Evolutionary conservation across 2,797 vertebrate species (phyloP).

Genomic region (Sebastes nivosus): DNA sequence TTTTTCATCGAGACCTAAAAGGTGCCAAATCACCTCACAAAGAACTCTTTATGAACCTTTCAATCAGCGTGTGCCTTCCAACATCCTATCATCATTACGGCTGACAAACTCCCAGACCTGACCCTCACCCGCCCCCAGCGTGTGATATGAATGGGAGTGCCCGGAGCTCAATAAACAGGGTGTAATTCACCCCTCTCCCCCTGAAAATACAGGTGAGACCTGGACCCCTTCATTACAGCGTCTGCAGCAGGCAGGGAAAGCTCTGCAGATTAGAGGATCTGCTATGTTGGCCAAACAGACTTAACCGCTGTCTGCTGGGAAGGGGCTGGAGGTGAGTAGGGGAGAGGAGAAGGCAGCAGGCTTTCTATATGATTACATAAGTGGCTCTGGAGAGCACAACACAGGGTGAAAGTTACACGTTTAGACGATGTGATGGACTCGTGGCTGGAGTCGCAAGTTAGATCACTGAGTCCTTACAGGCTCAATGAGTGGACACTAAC

Average conservation of each 20-base stretch:
- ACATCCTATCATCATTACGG: constrained; percentile 19
- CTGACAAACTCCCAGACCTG: constrained; percentile 19
- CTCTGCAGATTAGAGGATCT: constrained; percentile 71
- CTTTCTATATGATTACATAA: constrained; percentile 52
- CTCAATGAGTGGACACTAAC: not conserved
- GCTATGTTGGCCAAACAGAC: constrained; percentile 68
- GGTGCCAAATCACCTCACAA: constrained; percentile 37
- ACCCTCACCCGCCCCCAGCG: constrained; percentile 16
- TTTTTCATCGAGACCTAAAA: not conserved
- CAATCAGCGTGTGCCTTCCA: constrained; percentile 35
- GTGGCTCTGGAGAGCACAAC: constrained; percentile 18
- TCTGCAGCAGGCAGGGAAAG: constrained; percentile 60
- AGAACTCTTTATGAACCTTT: constrained; percentile 49
- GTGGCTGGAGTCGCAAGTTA: not conserved
- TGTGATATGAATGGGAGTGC: constrained; percentile 44
- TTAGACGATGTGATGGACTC: not conserved
- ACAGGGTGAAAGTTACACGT: constrained; percentile 1
- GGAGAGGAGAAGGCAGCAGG: constrained; percentile 12
- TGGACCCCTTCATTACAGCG: constrained; percentile 64
- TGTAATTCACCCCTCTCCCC: constrained; percentile 40
- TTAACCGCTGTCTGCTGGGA: constrained; percentile 44
- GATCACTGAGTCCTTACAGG: not conserved
- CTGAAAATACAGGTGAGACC: constrained; percentile 62
- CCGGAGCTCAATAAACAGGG: constrained; percentile 45
- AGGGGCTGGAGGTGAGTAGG: constrained; percentile 27